A percentile compares a stretch with the other conserved stretches of the same genome.
phyloP scores from a whole-genome alignment of 2,113 vertebrate genomes.

The Corythaixoides concolor region DNA sequence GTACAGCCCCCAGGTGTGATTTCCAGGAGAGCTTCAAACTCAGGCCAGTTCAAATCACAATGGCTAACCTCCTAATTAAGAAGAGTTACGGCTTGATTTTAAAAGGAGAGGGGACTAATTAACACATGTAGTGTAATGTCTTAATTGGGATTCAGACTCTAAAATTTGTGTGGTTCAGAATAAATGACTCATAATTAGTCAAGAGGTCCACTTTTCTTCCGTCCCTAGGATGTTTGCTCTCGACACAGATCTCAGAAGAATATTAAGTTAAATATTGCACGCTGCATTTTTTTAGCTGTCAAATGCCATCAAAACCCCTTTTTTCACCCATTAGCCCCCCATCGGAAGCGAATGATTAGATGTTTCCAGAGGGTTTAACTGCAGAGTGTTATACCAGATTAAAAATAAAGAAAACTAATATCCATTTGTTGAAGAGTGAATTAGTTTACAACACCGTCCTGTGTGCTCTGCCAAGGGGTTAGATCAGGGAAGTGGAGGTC shows the following conservation, averaged over 20 bases:
- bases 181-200: constrained; percentile 61
- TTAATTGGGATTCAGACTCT: constrained; percentile 84
- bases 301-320: neutral
- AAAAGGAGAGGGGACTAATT: constrained; percentile 81
- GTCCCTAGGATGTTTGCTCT: neutral
- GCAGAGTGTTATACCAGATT: neutral
- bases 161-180: constrained; percentile 56
- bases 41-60: constrained; percentile 70
- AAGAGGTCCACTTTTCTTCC: constrained; percentile 13
- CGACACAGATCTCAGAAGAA: neutral
- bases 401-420: neutral
- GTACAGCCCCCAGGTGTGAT: constrained; percentile 65
- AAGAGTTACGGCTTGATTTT: constrained; percentile 83
- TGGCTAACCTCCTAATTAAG: constrained; percentile 80
- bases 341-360: neutral
- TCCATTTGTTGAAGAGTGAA: neutral
- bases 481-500: neutral
- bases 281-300: neutral
- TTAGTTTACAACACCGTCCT: fast-evolving
- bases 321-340: neutral
- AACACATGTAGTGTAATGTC: constrained; percentile 86
- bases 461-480: neutral
- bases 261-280: neutral
- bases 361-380: neutral
- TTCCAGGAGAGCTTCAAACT: constrained; percentile 57